Evolutionary conservation across 2,113 vertebrate genomes (phyloP), one percentile per base, ranked within the genome.

Genomic region (Spea bombifrons): DNA sequence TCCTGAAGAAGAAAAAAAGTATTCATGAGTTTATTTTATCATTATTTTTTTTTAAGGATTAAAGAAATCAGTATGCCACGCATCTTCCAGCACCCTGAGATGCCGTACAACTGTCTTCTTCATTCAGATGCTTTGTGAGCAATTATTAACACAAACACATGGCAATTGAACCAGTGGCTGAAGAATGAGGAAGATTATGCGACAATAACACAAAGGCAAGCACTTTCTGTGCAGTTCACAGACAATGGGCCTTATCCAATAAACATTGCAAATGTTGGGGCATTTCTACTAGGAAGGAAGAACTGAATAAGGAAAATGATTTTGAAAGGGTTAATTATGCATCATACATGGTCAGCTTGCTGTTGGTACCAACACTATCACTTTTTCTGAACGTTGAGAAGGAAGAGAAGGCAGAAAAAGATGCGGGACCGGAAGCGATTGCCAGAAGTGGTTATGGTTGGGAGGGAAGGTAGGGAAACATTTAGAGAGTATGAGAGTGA

Each of bases 111-210:
- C 64, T 49, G 50, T 65, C 59, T 50, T 16, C 73, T 75, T 75
- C 47, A 65, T 45, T 66, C 73, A 65, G 64, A 75, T 75, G 73
- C 61, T 75, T 75, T 65, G 73, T 75, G 73, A 75, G 59, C 73
- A 71, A 66, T 80, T 69, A 70, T 83, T 80, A 77, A 16, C 12
- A 45, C 52, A 63, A 53, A 49, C 74, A 72, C 70, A 66, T 53
- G 30, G 69, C 74, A 70, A 73, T 63, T 82, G 55, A 59, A 68
- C 17, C 71, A 52, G 73, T 65, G 45, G 76, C 52, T 49, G 67
- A 66, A 75, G 65, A 75, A 75, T 75, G 73, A 75, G 73, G 61
- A 61, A 50, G 73, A 75, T 66, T 75, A 75, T 75, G 61, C 63
- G 63, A 75, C 63, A 75, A 75, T 49, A 75, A 50, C 61, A 64